Percentiles rank a stretch among this genome's conserved stretches.
Evolutionary conservation across 1,140 invertebrate genomes (phyloP).

Genomic region (Drosophila triauraria): DNA sequence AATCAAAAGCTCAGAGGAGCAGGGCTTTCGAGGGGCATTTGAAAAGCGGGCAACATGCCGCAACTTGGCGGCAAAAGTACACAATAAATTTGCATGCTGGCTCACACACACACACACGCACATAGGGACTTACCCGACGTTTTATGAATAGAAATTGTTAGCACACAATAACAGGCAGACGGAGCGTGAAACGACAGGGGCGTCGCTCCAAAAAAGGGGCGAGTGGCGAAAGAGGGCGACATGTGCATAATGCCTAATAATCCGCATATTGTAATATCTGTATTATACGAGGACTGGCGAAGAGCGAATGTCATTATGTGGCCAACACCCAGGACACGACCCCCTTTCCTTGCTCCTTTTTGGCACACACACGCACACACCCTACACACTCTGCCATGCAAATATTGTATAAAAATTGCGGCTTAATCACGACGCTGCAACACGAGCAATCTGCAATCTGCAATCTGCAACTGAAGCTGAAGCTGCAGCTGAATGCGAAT

Average conservation of each 20-base stretch:
- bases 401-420: slow-evolving; percentile 80
- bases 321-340: slow-evolving; percentile 16
- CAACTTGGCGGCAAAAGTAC: slow-evolving; percentile 75
- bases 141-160: slow-evolving; percentile 82
- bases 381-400: slow-evolving; percentile 32
- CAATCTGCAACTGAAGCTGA: slow-evolving; percentile 56
- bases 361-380: slow-evolving; percentile 1
- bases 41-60: slow-evolving; percentile 50
- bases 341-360: background rate
- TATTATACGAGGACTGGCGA: slow-evolving; percentile 66
- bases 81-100: slow-evolving; percentile 82
- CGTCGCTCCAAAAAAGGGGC: background rate
- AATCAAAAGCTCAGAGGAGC: slow-evolving; percentile 62
- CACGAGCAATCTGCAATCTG: slow-evolving; percentile 51
- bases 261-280: slow-evolving; percentile 82
- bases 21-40: background rate
- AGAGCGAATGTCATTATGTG: slow-evolving; percentile 72
- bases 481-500: slow-evolving; percentile 37
- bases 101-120: slow-evolving; percentile 36
- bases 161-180: slow-evolving; percentile 64
- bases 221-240: background rate
- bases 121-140: slow-evolving; percentile 12
- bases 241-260: slow-evolving; percentile 82
- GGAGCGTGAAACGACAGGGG: slow-evolving; percentile 28
- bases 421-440: slow-evolving; percentile 69